Percentiles rank a stretch among this genome's conserved stretches.
phyloP scores from a whole-genome alignment of 2,113 vertebrate genomes.

The Chunga burmeisteri region DNA sequence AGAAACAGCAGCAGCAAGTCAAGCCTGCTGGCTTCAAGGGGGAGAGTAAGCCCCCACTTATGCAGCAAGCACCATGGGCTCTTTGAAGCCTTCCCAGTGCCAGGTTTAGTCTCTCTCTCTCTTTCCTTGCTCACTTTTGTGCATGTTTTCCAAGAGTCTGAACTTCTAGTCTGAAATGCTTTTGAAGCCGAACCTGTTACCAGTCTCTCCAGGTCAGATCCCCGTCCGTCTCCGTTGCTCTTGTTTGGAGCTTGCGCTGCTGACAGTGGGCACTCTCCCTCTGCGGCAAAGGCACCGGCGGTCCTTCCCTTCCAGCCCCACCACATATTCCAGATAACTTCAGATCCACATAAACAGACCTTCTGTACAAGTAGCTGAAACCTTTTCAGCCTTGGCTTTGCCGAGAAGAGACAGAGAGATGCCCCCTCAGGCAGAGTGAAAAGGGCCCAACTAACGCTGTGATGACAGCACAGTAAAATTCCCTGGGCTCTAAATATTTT shows the following conservation, averaged over 20 bases:
- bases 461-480: constrained; percentile 66
- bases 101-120: background rate
- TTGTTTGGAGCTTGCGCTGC: background rate
- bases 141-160: background rate
- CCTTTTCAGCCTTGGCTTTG: background rate
- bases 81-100: background rate
- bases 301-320: background rate
- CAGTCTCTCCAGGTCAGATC: background rate
- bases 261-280: background rate
- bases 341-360: background rate
- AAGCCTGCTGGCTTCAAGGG: background rate
- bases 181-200: background rate
- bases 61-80: background rate
- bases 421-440: constrained; percentile 46
- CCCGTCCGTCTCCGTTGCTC: fast-evolving
- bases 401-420: background rate
- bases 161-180: background rate
- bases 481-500: constrained; percentile 76
- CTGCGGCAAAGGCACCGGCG: background rate
- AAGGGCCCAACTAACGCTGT: background rate
- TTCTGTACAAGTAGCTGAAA: background rate
- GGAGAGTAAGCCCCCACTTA: background rate
- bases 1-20: background rate
- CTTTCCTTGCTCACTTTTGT: background rate
- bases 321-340: background rate